Conservation (phyloP, 2,888 invertebrate species). For the Eilema sororculum region DNA sequence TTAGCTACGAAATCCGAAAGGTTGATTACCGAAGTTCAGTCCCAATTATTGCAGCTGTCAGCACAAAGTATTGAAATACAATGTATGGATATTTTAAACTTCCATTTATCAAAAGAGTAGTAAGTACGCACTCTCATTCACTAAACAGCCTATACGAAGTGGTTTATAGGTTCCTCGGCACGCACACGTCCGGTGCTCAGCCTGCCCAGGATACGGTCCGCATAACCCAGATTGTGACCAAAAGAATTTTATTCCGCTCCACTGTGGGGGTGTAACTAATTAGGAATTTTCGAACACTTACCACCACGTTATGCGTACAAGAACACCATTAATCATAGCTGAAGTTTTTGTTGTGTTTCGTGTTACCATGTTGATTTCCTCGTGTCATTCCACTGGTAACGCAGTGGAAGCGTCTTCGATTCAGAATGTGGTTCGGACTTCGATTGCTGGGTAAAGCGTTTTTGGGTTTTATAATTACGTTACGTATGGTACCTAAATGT, state of each 20-base stretch:
- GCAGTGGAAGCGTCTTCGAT: not conserved
- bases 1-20: too few species aligned
- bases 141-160: slow-evolving; percentile 37
- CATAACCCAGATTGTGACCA: slow-evolving; percentile 65
- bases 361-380: slow-evolving; percentile 26
- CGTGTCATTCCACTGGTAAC: not conserved
- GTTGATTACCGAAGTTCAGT: too few species aligned
- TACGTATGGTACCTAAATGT: too few species aligned
- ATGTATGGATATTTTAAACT: too few species aligned
- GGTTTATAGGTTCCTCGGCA: slow-evolving; percentile 43
- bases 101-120: too few species aligned
- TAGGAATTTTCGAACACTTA: slow-evolving; percentile 61
- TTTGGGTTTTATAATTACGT: too few species aligned
- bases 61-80: too few species aligned
- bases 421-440: not conserved
- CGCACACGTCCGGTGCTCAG: slow-evolving; percentile 64
- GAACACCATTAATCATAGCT: slow-evolving; percentile 51
- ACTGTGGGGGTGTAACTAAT: slow-evolving; percentile 63
- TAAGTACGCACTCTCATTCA: slow-evolving; percentile 41
- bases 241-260: slow-evolving; percentile 57
- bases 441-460: too few species aligned
- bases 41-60: too few species aligned
- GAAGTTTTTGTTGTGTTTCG: slow-evolving; percentile 29
- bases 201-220: slow-evolving; percentile 67
- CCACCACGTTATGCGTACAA: slow-evolving; percentile 36